These are phyloP conservation scores for Sebastes aleutianus DNA, from an alignment of 2,797 vertebrate species.

Conservation along the genomic window DNA sequence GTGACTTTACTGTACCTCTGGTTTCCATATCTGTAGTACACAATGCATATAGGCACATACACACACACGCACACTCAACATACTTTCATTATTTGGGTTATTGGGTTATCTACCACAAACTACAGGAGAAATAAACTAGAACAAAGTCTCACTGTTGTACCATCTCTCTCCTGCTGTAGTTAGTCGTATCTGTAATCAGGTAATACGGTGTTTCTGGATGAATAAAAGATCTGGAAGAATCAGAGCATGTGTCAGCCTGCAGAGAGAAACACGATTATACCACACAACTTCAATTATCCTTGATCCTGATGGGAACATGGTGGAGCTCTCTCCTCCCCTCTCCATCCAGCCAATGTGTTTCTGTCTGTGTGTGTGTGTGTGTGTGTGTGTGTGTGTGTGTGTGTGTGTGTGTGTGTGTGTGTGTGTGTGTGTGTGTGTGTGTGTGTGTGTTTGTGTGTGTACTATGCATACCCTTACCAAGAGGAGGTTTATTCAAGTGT, in stretches of 20 bases:
- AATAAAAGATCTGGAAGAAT: not conserved
- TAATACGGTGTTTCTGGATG: not conserved
- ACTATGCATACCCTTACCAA: not conserved
- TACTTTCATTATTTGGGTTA: not conserved
- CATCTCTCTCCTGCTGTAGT: not conserved
- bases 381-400: too few species aligned
- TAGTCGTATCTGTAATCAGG: not conserved
- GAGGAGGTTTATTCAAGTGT: too few species aligned
- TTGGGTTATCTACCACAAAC: not conserved
- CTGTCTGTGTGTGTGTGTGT: too few species aligned
- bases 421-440: too few species aligned
- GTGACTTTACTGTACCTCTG: not conserved
- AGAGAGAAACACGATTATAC: not conserved
- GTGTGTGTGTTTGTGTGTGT: not conserved
- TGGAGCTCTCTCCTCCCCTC: not conserved
- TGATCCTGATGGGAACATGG: not conserved
- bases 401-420: too few species aligned
- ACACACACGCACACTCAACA: not conserved
- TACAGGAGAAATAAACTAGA: not conserved
- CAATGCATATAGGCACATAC: too few species aligned
- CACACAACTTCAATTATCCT: not conserved
- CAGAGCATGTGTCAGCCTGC: slow-evolving; percentile 28
- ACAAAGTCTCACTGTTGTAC: not conserved
- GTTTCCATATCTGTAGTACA: too few species aligned
- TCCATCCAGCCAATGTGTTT: not conserved